A percentile compares a stretch with the other conserved stretches of the same genome.
phyloP scores from a whole-genome alignment of 2,797 vertebrate genomes.

The Leptoclinus maculatus region DNA sequence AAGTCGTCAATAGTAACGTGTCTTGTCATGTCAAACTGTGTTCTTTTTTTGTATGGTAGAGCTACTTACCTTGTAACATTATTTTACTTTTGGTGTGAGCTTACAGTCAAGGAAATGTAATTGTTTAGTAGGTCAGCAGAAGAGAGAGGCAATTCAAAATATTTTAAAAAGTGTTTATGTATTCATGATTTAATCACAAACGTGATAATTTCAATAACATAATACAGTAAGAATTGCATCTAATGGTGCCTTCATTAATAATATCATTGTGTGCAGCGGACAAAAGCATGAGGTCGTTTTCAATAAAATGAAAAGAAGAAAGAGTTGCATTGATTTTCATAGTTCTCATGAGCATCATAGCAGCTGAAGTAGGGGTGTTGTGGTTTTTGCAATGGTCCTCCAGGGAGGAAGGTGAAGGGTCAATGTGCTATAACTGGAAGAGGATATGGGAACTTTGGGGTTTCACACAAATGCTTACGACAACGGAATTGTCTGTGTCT shows the following conservation, averaged over 20 bases:
- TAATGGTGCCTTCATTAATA: neutral
- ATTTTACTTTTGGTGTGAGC: slow-evolving; percentile 24
- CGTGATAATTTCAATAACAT: neutral
- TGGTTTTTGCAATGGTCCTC: slow-evolving; percentile 23
- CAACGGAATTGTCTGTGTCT: neutral
- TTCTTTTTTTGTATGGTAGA: slow-evolving; percentile 13
- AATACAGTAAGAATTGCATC: neutral
- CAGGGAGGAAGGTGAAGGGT: slow-evolving; percentile 58
- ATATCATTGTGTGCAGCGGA: neutral
- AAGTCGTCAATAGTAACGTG: slow-evolving; percentile 54
- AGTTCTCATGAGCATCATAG: slow-evolving; percentile 28
- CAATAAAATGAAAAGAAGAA: neutral
- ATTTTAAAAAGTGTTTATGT: neutral
- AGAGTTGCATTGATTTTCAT: neutral
- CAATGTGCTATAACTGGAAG: slow-evolving; percentile 45
- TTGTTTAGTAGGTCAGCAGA: slow-evolving; percentile 6
- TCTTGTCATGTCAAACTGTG: slow-evolving; percentile 44
- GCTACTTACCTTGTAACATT: slow-evolving; percentile 21
- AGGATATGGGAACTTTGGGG: slow-evolving; percentile 57
- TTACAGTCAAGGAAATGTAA: slow-evolving; percentile 6
- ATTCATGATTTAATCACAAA: neutral
- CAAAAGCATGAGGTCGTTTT: slow-evolving; percentile 1
- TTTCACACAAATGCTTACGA: slow-evolving; percentile 46
- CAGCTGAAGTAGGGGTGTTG: neutral
- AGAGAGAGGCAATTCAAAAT: neutral